Conservation (phyloP, 92 coral and sea anemone species). For the Epizoanthus rinbou region DNA sequence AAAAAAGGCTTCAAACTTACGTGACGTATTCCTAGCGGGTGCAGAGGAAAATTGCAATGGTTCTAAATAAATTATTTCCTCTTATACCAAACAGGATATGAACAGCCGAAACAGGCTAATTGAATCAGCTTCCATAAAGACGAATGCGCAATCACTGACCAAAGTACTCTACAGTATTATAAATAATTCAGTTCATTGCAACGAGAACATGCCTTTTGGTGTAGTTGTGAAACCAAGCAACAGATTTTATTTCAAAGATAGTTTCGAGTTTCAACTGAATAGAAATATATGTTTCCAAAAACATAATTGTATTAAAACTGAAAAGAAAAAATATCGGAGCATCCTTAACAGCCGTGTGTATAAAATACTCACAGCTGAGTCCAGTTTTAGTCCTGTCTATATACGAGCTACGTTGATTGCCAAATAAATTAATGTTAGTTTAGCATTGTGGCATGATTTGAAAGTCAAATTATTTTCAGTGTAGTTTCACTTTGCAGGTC, state of each 20-base stretch:
- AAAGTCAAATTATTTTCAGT: too few species aligned
- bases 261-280: not conserved
- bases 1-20: not conserved
- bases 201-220: conserved; percentile 6
- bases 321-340: too few species aligned
- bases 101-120: not conserved
- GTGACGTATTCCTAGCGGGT: not conserved
- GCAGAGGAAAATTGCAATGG: not conserved
- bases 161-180: not conserved
- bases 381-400: too few species aligned
- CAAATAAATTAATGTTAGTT: too few species aligned
- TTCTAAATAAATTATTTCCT: not conserved
- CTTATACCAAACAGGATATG: not conserved
- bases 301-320: too few species aligned
- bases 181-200: not conserved
- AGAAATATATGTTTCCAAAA: too few species aligned
- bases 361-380: too few species aligned
- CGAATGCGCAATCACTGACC: not conserved
- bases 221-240: conserved; percentile 12
- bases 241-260: not conserved
- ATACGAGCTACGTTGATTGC: too few species aligned
- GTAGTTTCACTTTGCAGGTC: too few species aligned
- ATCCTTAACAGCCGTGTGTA: too few species aligned
- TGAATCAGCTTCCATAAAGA: not conserved
- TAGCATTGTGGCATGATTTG: too few species aligned